phyloP scores from a whole-genome alignment of 1,140 invertebrate genomes.

The Aphidius ervi region DNA sequence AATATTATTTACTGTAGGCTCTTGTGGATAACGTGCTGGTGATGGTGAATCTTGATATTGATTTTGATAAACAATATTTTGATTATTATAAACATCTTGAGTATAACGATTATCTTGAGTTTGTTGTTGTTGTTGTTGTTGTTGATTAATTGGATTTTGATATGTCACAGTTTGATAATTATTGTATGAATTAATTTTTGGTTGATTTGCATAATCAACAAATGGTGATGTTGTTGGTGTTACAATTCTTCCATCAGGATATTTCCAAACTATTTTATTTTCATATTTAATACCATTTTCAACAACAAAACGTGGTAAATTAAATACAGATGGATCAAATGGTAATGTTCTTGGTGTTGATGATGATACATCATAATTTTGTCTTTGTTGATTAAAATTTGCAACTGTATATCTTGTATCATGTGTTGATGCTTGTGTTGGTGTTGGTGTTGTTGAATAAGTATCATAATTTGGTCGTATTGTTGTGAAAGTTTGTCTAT shows the following conservation, averaged over 20 bases:
- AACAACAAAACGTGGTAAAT: slow-evolving; percentile 39
- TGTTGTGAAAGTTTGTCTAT: slow-evolving; percentile 23
- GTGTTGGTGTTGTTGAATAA: slow-evolving; percentile 21
- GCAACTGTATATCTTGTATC: slow-evolving; percentile 16
- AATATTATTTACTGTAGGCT: slow-evolving; percentile 19
- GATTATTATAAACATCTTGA: background rate
- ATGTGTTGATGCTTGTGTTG: slow-evolving; percentile 16
- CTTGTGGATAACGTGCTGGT: background rate
- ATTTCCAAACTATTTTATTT: slow-evolving; percentile 51
- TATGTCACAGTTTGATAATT: background rate
- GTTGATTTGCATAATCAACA: slow-evolving; percentile 28
- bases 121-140: slow-evolving; percentile 4
- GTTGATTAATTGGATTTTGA: background rate
- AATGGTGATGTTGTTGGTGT: slow-evolving; percentile 42
- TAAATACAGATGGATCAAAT: slow-evolving; percentile 7
- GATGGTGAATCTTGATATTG: background rate
- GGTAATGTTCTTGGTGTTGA: slow-evolving; percentile 23
- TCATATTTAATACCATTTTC: slow-evolving; percentile 48
- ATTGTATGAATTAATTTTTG: slow-evolving; percentile 17
- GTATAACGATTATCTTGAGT: background rate
- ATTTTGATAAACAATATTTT: slow-evolving; percentile 1
- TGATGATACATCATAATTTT: background rate
- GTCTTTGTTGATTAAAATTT: slow-evolving; percentile 20
- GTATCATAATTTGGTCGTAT: slow-evolving; percentile 16
- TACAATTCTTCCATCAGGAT: slow-evolving; percentile 46